A percentile compares a stretch with the other conserved stretches of the same genome.
phyloP scores from a whole-genome alignment of 2,888 invertebrate genomes.

The Drosophila koepferae region DNA sequence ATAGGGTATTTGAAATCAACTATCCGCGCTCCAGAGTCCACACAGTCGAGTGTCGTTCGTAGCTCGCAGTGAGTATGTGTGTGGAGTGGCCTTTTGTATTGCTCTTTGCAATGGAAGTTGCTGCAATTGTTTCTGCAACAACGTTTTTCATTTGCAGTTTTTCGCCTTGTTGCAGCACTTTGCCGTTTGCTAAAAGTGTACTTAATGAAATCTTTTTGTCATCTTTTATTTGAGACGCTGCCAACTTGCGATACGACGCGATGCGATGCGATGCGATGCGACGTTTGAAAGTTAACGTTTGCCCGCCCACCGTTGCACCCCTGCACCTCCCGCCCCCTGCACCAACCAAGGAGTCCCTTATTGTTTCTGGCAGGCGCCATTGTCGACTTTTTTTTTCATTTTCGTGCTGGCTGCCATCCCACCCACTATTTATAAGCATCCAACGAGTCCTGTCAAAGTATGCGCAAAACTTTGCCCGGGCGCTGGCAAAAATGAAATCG shows the following conservation, averaged over 20 bases:
- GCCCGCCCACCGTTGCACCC: neutral
- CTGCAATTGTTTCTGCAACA: slow-evolving; percentile 74
- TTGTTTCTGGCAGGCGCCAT: slow-evolving; percentile 70
- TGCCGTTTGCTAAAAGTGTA: slow-evolving; percentile 69
- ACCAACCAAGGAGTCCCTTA: slow-evolving; percentile 22
- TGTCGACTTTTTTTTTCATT: slow-evolving; percentile 52
- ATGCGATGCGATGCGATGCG: slow-evolving; percentile 21
- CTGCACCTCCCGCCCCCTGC: neutral
- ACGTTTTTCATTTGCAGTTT: slow-evolving; percentile 63
- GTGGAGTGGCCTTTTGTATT: slow-evolving; percentile 49
- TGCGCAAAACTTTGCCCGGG: slow-evolving; percentile 57
- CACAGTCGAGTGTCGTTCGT: neutral
- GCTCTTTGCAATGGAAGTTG: slow-evolving; percentile 46
- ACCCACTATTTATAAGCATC: slow-evolving; percentile 30
- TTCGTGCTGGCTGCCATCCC: neutral
- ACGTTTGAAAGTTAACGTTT: slow-evolving; percentile 56
- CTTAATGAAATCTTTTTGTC: slow-evolving; percentile 84
- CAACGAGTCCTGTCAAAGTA: slow-evolving; percentile 49
- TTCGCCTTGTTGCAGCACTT: slow-evolving; percentile 51
- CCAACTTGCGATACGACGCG: slow-evolving; percentile 33
- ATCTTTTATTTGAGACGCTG: slow-evolving; percentile 74
- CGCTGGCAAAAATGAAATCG: slow-evolving; percentile 66
- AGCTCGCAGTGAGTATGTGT: neutral
- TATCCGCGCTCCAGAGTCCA: slow-evolving; percentile 20
- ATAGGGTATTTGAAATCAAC: slow-evolving; percentile 39